Evolutionary conservation across 1,140 invertebrate genomes (phyloP).

Genomic region (Phthorimaea operculella): DNA sequence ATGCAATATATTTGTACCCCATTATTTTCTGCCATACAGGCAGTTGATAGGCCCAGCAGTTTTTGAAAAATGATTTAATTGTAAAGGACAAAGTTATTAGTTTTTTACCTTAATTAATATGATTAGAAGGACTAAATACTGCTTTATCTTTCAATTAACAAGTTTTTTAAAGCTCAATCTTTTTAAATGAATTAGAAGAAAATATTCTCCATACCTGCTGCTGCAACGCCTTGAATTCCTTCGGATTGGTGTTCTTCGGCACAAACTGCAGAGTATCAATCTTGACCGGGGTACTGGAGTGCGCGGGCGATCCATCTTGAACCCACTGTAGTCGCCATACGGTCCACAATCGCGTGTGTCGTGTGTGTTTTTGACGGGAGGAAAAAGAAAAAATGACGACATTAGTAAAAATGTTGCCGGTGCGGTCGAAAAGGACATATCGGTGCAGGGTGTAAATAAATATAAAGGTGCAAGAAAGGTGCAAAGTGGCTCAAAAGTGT

Average conservation of each 20-base stretch:
- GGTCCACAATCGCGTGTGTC: constrained; percentile 13
- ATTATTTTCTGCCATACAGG: too few relatives aligned
- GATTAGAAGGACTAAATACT: too few relatives aligned
- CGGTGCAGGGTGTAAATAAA: constrained; percentile 1
- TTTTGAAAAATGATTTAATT: too few relatives aligned
- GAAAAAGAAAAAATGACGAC: constrained; percentile 33
- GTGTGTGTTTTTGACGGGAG: constrained; percentile 17
- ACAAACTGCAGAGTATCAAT: constrained; percentile 97
- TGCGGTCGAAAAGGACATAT: neutral
- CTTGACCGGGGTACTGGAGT: constrained; percentile 92
- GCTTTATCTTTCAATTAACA: too few relatives aligned
- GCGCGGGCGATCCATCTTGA: constrained; percentile 90
- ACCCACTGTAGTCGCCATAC: constrained; percentile 81
- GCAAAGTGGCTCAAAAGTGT: constrained; percentile 20
- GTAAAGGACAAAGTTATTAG: too few relatives aligned
- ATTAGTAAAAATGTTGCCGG: constrained; percentile 64
- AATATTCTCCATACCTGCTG: constrained; percentile 79
- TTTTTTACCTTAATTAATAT: too few relatives aligned
- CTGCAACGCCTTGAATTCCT: constrained; percentile 97
- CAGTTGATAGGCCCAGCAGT: too few relatives aligned
- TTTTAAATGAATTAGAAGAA: too few relatives aligned
- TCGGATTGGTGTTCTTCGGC: constrained; percentile 94
- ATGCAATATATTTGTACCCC: too few relatives aligned
- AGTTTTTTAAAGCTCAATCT: too few relatives aligned
- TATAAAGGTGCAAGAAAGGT: constrained; percentile 15